Percentiles rank a stretch among this genome's conserved stretches.
phyloP scores from a whole-genome alignment of 2,888 invertebrate genomes.

The Dryomyza anilis region DNA sequence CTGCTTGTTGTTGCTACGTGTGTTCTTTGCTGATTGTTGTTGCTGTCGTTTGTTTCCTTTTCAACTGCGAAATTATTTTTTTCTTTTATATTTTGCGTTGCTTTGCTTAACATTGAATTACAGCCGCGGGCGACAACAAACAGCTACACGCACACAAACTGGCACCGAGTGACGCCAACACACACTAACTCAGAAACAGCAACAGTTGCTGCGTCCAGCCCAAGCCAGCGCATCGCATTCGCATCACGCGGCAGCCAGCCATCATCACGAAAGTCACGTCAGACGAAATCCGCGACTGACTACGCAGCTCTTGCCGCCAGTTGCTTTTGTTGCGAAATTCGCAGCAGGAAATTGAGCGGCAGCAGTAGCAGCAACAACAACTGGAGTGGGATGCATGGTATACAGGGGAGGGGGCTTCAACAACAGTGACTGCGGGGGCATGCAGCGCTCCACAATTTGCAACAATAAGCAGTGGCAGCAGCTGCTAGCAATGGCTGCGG shows the following conservation, averaged over 20 bases:
- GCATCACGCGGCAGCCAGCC: not conserved
- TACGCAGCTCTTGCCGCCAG: no score
- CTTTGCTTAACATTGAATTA: slow-evolving; percentile 15
- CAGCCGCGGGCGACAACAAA: slow-evolving; percentile 17
- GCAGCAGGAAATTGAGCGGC: no score
- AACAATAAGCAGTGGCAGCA: not conserved
- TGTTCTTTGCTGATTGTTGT: not conserved
- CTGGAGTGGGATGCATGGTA: no score
- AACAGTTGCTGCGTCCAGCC: not conserved
- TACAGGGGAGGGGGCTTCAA: no score
- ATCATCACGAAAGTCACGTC: not conserved
- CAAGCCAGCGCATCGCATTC: no score
- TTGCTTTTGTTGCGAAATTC: not conserved
- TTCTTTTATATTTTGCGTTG: slow-evolving; percentile 1
- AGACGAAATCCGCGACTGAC: no score
- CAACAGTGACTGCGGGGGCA: not conserved
- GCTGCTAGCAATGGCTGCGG: not conserved
- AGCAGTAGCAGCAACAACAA: no score
- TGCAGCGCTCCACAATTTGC: not conserved
- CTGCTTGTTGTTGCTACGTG: not conserved
- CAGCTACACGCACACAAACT: not conserved
- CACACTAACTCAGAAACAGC: slow-evolving; percentile 1
- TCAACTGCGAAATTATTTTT: slow-evolving; percentile 18
- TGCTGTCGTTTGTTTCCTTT: slow-evolving; percentile 12
- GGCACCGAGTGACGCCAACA: not conserved